A percentile compares a stretch with the other conserved stretches of the same genome.
These are phyloP conservation scores for Agelas oroides DNA, from an alignment of 37 sponge, comb jelly and placozoan species.

Conservation along the genomic window DNA sequence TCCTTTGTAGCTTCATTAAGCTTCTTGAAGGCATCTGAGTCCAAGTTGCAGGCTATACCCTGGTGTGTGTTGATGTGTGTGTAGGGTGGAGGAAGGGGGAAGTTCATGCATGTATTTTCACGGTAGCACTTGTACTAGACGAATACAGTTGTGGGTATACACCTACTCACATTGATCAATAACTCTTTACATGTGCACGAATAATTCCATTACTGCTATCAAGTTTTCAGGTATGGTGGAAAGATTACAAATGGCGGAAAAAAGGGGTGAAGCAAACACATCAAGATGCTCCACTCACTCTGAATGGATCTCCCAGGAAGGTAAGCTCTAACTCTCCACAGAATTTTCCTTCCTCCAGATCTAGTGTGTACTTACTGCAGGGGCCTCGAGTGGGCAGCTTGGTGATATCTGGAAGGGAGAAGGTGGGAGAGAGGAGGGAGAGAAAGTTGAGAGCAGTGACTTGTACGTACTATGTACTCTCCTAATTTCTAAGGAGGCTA, in stretches of 20 bases:
- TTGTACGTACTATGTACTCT: too few species aligned
- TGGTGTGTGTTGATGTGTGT: neutral
- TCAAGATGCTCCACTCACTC: slow-evolving; percentile 43
- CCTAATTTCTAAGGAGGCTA: too few species aligned
- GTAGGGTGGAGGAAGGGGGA: too few species aligned
- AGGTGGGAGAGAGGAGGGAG: neutral
- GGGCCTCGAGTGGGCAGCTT: slow-evolving; percentile 65
- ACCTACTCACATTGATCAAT: too few species aligned
- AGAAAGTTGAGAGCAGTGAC: neutral
- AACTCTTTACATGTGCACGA: too few species aligned
- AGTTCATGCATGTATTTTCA: too few species aligned
- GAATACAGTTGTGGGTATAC: too few species aligned
- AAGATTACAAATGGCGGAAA: neutral
- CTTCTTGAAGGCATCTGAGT: slow-evolving; percentile 58
- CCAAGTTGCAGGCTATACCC: slow-evolving; percentile 84
- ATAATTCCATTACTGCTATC: too few species aligned
- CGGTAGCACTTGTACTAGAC: too few species aligned
- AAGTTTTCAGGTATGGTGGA: too few species aligned
- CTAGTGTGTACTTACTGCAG: slow-evolving; percentile 66
- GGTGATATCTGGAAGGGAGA: slow-evolving; percentile 28
- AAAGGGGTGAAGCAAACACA: too few species aligned
- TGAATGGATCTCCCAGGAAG: slow-evolving; percentile 37
- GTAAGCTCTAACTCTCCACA: slow-evolving; percentile 33
- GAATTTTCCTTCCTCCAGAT: slow-evolving; percentile 48
- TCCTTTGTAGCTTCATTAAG: slow-evolving; percentile 56